Evolutionary conservation across 2,797 vertebrate species (phyloP).

Genomic region (Macropus fuliginosus): DNA sequence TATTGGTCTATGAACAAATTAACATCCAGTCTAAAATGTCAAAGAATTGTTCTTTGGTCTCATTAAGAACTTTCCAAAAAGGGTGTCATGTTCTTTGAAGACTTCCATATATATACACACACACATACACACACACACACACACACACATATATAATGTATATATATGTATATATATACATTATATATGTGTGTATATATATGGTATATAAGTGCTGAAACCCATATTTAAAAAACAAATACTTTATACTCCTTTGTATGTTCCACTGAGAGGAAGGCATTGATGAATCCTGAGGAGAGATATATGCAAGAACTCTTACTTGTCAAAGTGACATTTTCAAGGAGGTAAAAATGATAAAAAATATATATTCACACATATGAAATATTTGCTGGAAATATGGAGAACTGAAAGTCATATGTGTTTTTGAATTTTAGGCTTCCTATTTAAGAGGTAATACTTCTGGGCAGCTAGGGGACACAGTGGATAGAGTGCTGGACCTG

Average conservation of each 20-base stretch:
- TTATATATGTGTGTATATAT: too few species aligned
- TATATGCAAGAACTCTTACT: not conserved
- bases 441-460: not conserved
- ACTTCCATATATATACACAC: too few species aligned
- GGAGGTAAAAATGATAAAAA: not conserved
- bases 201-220: not conserved
- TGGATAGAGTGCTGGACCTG: not conserved
- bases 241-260: not conserved
- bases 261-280: not conserved
- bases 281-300: not conserved
- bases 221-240: not conserved
- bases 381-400: not conserved
- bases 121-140: too few species aligned
- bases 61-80: not conserved
- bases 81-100: not conserved
- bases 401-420: not conserved
- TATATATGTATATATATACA: too few species aligned
- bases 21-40: not conserved
- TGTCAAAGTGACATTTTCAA: not conserved
- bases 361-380: not conserved
- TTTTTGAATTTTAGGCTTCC: not conserved
- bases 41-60: not conserved
- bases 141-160: too few species aligned
- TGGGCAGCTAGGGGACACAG: not conserved
- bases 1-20: not conserved